These are phyloP conservation scores for Caenorhabditis macrosperma DNA, from an alignment of 2,888 invertebrate species.

Conservation along the genomic window DNA sequence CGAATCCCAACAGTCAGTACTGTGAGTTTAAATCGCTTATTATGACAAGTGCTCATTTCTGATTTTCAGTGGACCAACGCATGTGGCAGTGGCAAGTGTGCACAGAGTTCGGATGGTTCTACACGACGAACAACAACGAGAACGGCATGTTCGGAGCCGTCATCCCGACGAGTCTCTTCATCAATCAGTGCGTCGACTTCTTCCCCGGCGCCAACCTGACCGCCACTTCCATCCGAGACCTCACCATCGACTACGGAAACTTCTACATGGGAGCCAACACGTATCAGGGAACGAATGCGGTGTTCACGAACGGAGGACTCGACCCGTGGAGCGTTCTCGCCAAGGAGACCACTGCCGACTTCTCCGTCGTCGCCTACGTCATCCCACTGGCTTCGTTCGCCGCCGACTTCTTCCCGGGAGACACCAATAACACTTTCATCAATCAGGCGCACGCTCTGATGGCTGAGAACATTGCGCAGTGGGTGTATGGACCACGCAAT, in stretches of 20 bases:
- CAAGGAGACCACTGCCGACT: conserved; percentile 23
- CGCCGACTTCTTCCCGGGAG: conserved; percentile 61
- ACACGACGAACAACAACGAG: conserved; percentile 86
- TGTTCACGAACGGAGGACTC: conserved; percentile 60
- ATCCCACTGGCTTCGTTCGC: conserved; percentile 55
- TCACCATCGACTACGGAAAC: conserved; percentile 23
- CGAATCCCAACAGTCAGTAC: background rate
- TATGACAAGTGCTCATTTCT: background rate
- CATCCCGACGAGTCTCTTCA: conserved; percentile 57
- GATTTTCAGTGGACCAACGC: conserved; percentile 81
- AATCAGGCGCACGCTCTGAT: conserved; percentile 57
- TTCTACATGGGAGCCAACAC: conserved; percentile 16
- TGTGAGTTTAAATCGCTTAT: conserved; percentile 1
- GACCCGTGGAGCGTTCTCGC: conserved; percentile 53
- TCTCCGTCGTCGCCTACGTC: conserved; percentile 35
- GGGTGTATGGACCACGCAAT: conserved; percentile 63
- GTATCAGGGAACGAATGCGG: conserved; percentile 62
- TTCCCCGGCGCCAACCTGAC: conserved; percentile 56
- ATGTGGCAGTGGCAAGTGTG: conserved; percentile 96
- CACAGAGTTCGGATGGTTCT: conserved; percentile 95
- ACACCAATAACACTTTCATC: conserved; percentile 28
- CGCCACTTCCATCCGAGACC: conserved; percentile 38
- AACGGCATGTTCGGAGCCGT: conserved; percentile 68
- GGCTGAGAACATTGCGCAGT: conserved; percentile 60
- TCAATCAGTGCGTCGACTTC: conserved; percentile 58